A percentile compares a stretch with the other conserved stretches of the same genome.
These are phyloP conservation scores for Notodonta ziczac DNA, from an alignment of 2,888 invertebrate genomes.

Conservation along the genomic window DNA sequence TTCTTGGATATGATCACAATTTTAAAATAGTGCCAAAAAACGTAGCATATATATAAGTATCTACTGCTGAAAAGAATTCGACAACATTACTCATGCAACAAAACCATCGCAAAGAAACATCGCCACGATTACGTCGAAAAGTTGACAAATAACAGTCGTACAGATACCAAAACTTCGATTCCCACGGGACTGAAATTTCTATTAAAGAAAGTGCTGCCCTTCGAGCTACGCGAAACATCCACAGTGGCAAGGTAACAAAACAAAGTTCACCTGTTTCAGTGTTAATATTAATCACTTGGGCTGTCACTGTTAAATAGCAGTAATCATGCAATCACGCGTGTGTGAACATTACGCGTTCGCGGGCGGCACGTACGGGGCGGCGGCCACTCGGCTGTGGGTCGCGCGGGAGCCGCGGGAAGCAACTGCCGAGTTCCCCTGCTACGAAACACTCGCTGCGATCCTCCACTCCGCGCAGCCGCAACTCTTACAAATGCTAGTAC, in stretches of 20 bases:
- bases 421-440: conserved; percentile 60
- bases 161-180: conserved; percentile 39
- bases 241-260: conserved; percentile 46
- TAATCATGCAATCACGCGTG: conserved; percentile 70
- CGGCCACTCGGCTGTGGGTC: conserved; percentile 34
- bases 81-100: conserved; percentile 28
- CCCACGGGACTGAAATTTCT: conserved; percentile 52
- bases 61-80: conserved; percentile 20
- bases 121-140: conserved; percentile 35
- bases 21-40: not conserved
- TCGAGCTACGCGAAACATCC: conserved; percentile 48
- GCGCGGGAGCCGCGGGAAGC: conserved; percentile 53
- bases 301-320: conserved; percentile 68
- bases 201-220: conserved; percentile 58
- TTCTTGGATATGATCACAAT: too few relatives aligned
- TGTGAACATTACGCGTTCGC: conserved; percentile 63
- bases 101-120: conserved; percentile 33
- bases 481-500: conserved; percentile 35
- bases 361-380: conserved; percentile 34
- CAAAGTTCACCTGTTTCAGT: conserved; percentile 71
- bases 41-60: not conserved
- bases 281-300: conserved; percentile 73
- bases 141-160: conserved; percentile 43
- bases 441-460: conserved; percentile 54
- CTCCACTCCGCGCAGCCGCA: conserved; percentile 74